These are phyloP conservation scores for Brotula barbata DNA, from an alignment of 2,797 vertebrate species.

Conservation along the genomic window DNA sequence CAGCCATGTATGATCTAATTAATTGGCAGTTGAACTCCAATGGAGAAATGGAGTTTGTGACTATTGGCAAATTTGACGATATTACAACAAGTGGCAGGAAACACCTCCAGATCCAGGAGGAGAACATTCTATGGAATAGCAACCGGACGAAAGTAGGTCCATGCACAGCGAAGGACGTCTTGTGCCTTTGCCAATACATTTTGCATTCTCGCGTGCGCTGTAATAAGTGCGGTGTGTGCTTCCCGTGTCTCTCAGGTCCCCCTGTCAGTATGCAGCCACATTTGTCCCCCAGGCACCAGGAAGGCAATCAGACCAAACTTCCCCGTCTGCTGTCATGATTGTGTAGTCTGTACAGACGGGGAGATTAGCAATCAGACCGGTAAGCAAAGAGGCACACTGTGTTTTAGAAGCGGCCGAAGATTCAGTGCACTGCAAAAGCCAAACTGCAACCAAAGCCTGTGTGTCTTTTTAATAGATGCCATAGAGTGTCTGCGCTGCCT, in stretches of 20 bases:
- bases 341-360: slow-evolving; percentile 82
- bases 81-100: slow-evolving; percentile 34
- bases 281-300: slow-evolving; percentile 79
- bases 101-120: slow-evolving; percentile 74
- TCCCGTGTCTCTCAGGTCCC: slow-evolving; percentile 72
- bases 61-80: slow-evolving; percentile 79
- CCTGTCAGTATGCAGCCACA: slow-evolving; percentile 79
- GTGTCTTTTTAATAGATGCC: slow-evolving; percentile 70
- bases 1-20: slow-evolving; percentile 81
- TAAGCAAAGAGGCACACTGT: slow-evolving; percentile 56
- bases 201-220: neutral
- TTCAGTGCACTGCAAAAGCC: neutral
- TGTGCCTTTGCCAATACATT: neutral
- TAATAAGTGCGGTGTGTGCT: slow-evolving; percentile 42
- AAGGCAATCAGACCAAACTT: slow-evolving; percentile 79
- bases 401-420: slow-evolving; percentile 1
- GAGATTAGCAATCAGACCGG: slow-evolving; percentile 85
- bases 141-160: slow-evolving; percentile 73
- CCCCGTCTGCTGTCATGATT: slow-evolving; percentile 85
- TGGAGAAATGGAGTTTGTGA: slow-evolving; percentile 72
- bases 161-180: neutral
- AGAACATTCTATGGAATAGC: slow-evolving; percentile 77
- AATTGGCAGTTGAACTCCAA: slow-evolving; percentile 76
- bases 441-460: slow-evolving; percentile 1
- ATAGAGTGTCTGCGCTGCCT: slow-evolving; percentile 79